Evolutionary conservation across 2,888 invertebrate genomes (phyloP), one percentile per base, ranked within the genome.

Genomic region (Leptopterna dolabrata): DNA sequence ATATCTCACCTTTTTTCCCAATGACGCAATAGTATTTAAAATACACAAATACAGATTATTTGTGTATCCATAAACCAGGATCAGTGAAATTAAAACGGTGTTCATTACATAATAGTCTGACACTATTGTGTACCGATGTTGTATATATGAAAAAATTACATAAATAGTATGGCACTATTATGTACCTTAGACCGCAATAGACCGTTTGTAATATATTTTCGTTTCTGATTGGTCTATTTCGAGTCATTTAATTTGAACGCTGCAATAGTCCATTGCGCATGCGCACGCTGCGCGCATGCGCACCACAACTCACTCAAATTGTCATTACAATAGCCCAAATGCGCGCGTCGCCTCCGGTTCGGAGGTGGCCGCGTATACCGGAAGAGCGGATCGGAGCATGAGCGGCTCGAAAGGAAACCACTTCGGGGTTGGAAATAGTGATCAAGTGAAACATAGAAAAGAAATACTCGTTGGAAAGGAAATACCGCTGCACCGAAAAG

Each of bases 101-200:
- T 86, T 89, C 87, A 88, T 88, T n/a, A 85, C 88, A 88, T 89
- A 89, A 89, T 88, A 88, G 89, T 89, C 88, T 88, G 87, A 89
- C 88, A 89, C 90, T 89, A 88, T 89, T 89, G 89, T 88, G 89
- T 89, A 90, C 89, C 88, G 88, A 89, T 89, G 87, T 88, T 88
- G 83, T 88, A 89, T 88, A 88, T 88, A 81, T 80, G 73, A 88
- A 88, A 86, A 76, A 89, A 90, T 89, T 90, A 90, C 90, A 90
- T 90, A 89, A 88, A 89, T 90, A 90, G 90, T 90, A 89, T 89
- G 89, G 89, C 89, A 90, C 89, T 89, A 90, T 90, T 90, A 90
- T 90, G 90, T 90, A 85, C 85, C 71, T 43, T 85, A 89, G 89
- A 88, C 89, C 87, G 87, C 86, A 88, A 89, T 88, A 88, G 89